Conservation (phyloP, 2,113 vertebrate genomes). For the Xiphias gladius region DNA sequence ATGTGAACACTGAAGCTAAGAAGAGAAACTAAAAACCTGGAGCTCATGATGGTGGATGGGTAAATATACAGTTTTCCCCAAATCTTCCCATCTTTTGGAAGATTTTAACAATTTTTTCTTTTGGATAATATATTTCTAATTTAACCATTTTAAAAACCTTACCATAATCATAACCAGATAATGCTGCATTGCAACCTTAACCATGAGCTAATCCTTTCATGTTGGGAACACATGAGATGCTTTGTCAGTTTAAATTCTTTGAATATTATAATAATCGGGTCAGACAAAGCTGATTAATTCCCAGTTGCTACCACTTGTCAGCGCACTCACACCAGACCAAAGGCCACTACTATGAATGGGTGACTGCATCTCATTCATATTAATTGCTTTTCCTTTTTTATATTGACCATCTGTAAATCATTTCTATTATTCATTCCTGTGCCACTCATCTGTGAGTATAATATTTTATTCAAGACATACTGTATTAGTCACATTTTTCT, state of each 20-base stretch:
- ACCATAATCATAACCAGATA: neutral
- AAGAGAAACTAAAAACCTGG: neutral
- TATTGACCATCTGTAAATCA: neutral
- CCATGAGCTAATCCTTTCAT: neutral
- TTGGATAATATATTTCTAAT: neutral
- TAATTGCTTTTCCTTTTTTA: neutral
- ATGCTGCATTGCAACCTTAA: neutral
- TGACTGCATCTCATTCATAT: neutral
- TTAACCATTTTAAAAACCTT: neutral
- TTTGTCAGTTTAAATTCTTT: conserved; percentile 29
- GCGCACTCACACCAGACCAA: neutral
- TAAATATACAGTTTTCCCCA: neutral
- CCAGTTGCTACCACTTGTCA: conserved; percentile 7
- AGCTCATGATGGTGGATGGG: neutral
- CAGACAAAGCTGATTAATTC: conserved; percentile 39
- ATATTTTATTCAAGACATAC: neutral
- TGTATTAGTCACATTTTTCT: neutral
- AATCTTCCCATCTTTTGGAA: neutral
- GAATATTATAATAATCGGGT: conserved; percentile 18
- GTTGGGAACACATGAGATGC: conserved; percentile 3
- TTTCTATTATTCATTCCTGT: neutral
- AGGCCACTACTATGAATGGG: neutral
- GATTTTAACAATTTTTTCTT: no score
- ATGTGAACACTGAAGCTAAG: neutral
- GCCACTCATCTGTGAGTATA: neutral